Evolutionary conservation across 2,113 vertebrate species (phyloP).

Genomic region (Callipepla squamata): DNA sequence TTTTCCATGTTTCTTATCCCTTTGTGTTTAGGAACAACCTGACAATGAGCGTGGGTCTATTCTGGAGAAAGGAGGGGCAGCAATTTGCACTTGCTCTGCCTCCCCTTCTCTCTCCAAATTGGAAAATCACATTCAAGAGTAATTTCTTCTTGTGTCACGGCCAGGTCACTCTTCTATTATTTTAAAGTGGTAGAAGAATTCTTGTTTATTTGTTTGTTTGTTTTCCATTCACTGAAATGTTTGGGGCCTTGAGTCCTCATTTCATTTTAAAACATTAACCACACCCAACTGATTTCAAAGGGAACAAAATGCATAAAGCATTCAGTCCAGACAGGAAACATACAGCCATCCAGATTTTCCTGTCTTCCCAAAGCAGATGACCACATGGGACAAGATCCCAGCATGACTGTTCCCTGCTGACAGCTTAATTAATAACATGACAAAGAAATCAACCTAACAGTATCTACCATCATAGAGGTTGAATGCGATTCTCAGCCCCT

Average conservation of each 20-base stretch:
- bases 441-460: background rate
- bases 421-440: background rate
- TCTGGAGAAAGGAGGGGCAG: background rate
- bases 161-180: background rate
- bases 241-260: background rate
- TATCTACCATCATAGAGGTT: rapidly evolving
- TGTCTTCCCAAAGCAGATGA: background rate
- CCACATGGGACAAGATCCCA: background rate
- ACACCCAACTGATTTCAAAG: background rate
- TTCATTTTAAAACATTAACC: background rate
- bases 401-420: background rate
- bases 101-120: background rate
- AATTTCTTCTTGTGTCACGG: background rate
- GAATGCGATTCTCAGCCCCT: background rate
- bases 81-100: background rate
- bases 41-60: no score
- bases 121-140: background rate
- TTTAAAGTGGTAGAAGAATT: background rate
- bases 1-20: background rate
- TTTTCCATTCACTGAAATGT: background rate
- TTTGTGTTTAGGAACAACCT: background rate
- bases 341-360: background rate
- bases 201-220: background rate
- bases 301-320: background rate
- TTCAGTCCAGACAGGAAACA: background rate